Percentiles rank a stretch among this genome's conserved stretches.
phyloP scores from a whole-genome alignment of 2,113 vertebrate species.

The Pitta sordida region DNA sequence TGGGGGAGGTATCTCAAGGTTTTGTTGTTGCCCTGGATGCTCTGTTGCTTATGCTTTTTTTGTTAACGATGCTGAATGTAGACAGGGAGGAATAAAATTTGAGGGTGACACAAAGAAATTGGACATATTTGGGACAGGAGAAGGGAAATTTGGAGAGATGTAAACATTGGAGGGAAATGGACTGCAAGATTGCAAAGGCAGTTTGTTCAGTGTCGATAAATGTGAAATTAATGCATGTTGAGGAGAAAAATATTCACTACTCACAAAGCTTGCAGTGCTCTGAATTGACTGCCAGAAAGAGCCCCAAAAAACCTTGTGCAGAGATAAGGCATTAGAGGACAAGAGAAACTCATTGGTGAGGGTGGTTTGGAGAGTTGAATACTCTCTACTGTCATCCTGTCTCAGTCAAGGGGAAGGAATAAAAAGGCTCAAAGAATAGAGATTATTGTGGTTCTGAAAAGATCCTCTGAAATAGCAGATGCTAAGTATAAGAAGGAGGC shows the following conservation, averaged over 20 bases:
- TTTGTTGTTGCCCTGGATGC: not conserved
- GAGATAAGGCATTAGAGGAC: not conserved
- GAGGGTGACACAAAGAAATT: not conserved
- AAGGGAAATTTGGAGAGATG: not conserved
- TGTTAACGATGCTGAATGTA: not conserved
- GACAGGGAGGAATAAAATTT: not conserved
- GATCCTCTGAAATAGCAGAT: fast-evolving
- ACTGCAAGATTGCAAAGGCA: not conserved
- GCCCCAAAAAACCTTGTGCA: not conserved
- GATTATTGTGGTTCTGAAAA: not conserved
- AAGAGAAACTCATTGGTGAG: not conserved
- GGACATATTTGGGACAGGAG: not conserved
- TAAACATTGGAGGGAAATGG: not conserved
- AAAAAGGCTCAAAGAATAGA: not conserved
- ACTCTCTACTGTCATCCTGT: fast-evolving
- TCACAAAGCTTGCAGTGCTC: not conserved
- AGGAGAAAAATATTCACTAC: not conserved
- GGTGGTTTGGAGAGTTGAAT: not conserved
- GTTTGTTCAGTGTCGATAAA: not conserved
- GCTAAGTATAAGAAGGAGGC: not conserved
- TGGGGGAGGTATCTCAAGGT: not conserved
- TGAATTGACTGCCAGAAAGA: not conserved
- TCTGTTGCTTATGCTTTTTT: not conserved
- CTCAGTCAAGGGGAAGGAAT: not conserved
- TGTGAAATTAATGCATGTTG: not conserved